These are phyloP conservation scores for Campodea augens DNA, from an alignment of 1,140 invertebrate genomes.

Conservation along the genomic window DNA sequence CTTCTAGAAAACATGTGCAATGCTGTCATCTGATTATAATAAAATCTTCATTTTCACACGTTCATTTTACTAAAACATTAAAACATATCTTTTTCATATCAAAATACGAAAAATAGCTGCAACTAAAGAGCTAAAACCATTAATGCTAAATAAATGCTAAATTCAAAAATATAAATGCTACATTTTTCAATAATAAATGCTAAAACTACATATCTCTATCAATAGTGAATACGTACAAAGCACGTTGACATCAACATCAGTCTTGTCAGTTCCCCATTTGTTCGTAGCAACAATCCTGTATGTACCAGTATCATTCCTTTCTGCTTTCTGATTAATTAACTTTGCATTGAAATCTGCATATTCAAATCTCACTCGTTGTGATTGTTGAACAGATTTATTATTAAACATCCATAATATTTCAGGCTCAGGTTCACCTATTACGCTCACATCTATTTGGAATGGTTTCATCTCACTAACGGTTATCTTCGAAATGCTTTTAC, in stretches of 20 bases:
- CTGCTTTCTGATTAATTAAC: constrained; percentile 59
- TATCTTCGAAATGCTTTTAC: constrained; percentile 51
- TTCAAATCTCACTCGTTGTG: constrained; percentile 41
- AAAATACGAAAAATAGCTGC: no score
- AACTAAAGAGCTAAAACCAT: no score
- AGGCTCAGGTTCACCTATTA: constrained; percentile 64
- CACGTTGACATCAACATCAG: constrained; percentile 78
- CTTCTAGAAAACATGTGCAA: no score
- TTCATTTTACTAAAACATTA: no score
- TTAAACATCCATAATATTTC: constrained; percentile 52
- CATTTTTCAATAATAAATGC: no score
- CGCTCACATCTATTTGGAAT: constrained; percentile 61
- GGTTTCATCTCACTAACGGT: constrained; percentile 65
- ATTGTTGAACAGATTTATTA: constrained; percentile 34
- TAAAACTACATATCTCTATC: no score
- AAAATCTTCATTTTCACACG: no score
- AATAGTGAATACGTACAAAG: constrained; percentile 45
- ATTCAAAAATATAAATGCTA: no score
- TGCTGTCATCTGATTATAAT: no score
- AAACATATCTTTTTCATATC: no score
- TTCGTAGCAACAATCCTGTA: constrained; percentile 72
- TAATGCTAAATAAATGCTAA: no score
- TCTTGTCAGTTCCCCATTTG: constrained; percentile 68
- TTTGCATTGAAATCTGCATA: constrained; percentile 72
- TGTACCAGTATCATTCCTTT: constrained; percentile 62